Evolutionary conservation across 1,140 invertebrate species (phyloP).

Genomic region (Aleiodes sp.): DNA sequence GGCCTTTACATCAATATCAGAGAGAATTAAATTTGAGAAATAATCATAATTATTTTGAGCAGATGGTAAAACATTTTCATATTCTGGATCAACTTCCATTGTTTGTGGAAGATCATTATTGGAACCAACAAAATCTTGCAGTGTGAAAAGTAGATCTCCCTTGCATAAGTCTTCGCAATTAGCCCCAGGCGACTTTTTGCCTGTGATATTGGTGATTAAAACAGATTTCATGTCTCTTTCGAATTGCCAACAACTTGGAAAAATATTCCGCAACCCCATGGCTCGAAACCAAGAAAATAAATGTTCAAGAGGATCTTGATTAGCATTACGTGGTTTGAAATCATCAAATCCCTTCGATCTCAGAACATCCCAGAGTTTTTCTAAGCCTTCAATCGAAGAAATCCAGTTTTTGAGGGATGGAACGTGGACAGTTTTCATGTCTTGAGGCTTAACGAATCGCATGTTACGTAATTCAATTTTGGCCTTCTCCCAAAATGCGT

Average conservation of each 20-base stretch:
- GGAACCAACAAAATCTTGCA: neutral
- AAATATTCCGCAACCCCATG: neutral
- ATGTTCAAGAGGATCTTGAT: neutral
- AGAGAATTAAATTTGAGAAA: neutral
- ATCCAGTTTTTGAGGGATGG: neutral
- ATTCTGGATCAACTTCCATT: neutral
- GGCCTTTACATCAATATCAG: too few relatives aligned
- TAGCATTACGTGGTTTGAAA: neutral
- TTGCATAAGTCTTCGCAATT: neutral
- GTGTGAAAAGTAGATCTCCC: neutral
- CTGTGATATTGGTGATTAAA: neutral
- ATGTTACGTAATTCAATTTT: neutral
- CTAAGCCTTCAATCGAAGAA: neutral
- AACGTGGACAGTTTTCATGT: neutral
- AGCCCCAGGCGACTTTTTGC: neutral
- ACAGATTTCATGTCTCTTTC: neutral
- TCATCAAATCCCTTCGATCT: neutral
- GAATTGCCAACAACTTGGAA: neutral
- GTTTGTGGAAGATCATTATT: too few relatives aligned
- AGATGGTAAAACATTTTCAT: neutral
- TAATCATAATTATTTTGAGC: neutral
- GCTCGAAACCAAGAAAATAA: neutral
- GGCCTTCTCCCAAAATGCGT: neutral
- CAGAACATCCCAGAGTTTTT: neutral
- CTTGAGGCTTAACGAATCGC: neutral